phyloP scores from a whole-genome alignment of 2,797 vertebrate genomes.

The Catharus ustulatus region DNA sequence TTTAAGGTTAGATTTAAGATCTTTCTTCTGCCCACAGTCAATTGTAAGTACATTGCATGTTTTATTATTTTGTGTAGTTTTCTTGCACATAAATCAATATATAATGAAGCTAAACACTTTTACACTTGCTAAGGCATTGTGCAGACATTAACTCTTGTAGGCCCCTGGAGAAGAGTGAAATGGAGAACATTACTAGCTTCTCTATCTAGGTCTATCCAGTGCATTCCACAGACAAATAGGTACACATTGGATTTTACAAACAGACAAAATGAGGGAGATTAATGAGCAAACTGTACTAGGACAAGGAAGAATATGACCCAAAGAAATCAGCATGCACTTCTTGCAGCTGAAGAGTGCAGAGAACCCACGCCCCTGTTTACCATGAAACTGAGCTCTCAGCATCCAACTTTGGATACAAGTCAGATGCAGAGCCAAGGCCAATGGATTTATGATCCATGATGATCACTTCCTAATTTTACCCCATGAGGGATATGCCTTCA shows the following conservation, averaged over 20 bases:
- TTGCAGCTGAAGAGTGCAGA: not conserved
- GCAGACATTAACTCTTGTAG: constrained; percentile 31
- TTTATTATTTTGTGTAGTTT: constrained; percentile 9
- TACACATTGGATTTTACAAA: not conserved
- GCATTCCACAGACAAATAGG: not conserved
- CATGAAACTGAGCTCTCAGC: not conserved
- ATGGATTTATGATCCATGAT: not conserved
- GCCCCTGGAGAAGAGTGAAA: constrained; percentile 12
- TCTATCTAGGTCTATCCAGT: constrained; percentile 24
- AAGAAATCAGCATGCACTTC: not conserved
- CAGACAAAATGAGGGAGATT: not conserved
- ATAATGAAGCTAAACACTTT: constrained; percentile 28
- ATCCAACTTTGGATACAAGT: not conserved
- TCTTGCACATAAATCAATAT: constrained; percentile 36
- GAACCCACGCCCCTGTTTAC: accelerated
- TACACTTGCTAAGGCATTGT: constrained; percentile 11
- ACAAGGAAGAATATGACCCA: not conserved
- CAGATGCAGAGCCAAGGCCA: not conserved
- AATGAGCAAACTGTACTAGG: not conserved
- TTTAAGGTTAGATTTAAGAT: constrained; percentile 28
- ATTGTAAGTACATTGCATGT: not conserved
- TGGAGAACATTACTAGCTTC: not conserved
- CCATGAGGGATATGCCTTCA: not conserved
- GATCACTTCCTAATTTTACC: not conserved
- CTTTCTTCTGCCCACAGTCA: not conserved